Evolutionary conservation across 1,140 invertebrate species (phyloP).

Genomic region (Ceratina calcarata): DNA sequence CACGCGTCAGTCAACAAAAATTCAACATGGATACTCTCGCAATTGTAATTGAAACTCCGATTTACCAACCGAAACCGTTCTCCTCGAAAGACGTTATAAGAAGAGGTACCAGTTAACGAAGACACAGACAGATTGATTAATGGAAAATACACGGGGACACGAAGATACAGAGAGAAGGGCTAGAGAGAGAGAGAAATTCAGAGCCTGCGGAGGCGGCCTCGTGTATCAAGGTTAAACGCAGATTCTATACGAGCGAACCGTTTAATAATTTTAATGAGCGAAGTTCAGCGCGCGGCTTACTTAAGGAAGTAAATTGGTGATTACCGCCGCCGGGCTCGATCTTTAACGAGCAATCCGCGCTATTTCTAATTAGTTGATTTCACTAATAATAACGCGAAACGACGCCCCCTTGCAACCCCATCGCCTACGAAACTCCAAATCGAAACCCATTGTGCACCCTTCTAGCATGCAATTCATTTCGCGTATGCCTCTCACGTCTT

Average conservation of each 20-base stretch:
- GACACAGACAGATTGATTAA: constrained; percentile 47
- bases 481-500: constrained; percentile 37
- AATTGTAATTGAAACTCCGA: constrained; percentile 11
- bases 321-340: constrained; percentile 59
- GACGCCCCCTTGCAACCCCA: background rate
- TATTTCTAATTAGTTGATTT: constrained; percentile 67
- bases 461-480: constrained; percentile 32
- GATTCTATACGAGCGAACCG: constrained; percentile 43
- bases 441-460: constrained; percentile 7
- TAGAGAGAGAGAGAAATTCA: constrained; percentile 21
- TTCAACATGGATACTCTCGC: background rate
- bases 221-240: constrained; percentile 57
- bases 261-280: constrained; percentile 67
- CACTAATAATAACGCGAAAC: constrained; percentile 59
- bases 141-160: constrained; percentile 35
- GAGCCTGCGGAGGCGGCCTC: background rate
- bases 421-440: background rate
- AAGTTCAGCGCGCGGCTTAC: constrained; percentile 60
- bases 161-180: too few species aligned
- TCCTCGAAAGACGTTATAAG: background rate
- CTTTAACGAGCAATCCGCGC: constrained; percentile 65
- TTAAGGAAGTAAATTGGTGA: constrained; percentile 64
- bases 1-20: constrained; percentile 9
- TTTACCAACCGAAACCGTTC: background rate
- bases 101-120: constrained; percentile 27